A percentile compares a stretch with the other conserved stretches of the same genome.
phyloP scores from a whole-genome alignment of 2,797 vertebrate species.

The Artibeus lituratus region DNA sequence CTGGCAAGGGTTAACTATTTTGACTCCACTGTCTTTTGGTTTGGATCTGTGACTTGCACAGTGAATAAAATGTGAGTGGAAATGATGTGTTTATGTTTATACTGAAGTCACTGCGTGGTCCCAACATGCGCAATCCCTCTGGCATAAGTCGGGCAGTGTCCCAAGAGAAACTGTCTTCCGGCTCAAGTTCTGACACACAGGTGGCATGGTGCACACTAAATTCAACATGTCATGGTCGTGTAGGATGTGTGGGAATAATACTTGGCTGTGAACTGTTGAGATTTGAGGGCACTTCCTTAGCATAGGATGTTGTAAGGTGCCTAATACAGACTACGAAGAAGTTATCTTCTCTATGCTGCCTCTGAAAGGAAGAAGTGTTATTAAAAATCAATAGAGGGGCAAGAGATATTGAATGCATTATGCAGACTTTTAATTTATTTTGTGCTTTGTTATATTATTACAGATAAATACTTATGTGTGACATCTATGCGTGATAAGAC shows the following conservation, averaged over 20 bases:
- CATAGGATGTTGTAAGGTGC: not conserved
- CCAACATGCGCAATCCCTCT: not conserved
- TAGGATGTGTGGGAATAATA: not conserved
- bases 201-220: not conserved
- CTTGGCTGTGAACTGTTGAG: not conserved
- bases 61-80: not conserved
- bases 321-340: not conserved
- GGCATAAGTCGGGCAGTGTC: not conserved
- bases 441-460: not conserved
- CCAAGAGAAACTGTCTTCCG: not conserved
- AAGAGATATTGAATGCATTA: not conserved
- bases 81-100: not conserved
- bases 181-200: not conserved
- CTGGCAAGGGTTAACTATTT: not conserved
- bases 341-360: not conserved
- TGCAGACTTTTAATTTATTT: not conserved
- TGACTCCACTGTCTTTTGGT: not conserved
- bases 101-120: not conserved
- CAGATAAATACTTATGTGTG: not conserved
- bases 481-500: not conserved
- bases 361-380: not conserved
- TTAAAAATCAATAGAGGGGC: constrained; percentile 22
- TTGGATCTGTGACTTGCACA: not conserved
- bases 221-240: not conserved
- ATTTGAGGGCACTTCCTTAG: not conserved